These are phyloP conservation scores for Phthorimaea operculella DNA, from an alignment of 1,140 invertebrate genomes.

Conservation along the genomic window DNA sequence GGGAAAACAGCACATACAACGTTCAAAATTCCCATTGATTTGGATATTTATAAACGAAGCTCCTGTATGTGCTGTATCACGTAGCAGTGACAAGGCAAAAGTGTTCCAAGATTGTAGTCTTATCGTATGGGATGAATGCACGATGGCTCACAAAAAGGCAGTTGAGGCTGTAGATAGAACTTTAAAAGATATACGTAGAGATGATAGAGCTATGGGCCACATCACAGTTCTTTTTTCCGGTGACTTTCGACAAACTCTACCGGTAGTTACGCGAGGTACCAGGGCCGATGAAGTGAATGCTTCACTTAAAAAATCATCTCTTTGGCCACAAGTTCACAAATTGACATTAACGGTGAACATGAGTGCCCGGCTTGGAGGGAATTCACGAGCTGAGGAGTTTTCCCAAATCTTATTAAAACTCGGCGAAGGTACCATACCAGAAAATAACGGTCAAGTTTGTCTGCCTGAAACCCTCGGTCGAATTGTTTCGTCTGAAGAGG, in stretches of 20 bases:
- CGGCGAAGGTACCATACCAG: slow-evolving; percentile 37
- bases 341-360: slow-evolving; percentile 43
- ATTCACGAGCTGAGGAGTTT: slow-evolving; percentile 17
- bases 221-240: slow-evolving; percentile 45
- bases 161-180: no score
- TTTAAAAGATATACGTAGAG: slow-evolving; percentile 19
- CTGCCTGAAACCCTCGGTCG: slow-evolving; percentile 3
- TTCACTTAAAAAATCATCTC: slow-evolving; percentile 47
- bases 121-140: no score
- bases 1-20: no score
- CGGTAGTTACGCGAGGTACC: slow-evolving; percentile 21
- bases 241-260: slow-evolving; percentile 25
- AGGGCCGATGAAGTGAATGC: slow-evolving; percentile 22
- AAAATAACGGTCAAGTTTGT: slow-evolving; percentile 2
- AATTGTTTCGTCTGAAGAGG: slow-evolving; percentile 1
- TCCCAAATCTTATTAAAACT: slow-evolving; percentile 36
- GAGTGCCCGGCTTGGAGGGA: slow-evolving; percentile 20
- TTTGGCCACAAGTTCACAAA: slow-evolving; percentile 45
- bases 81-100: no score
- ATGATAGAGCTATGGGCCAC: slow-evolving; percentile 31
- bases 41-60: no score
- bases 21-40: no score
- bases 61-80: no score
- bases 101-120: no score
- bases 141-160: no score